Base-by-base conservation (phyloP, 1,140 invertebrate species). In the Ceratosolen fusciceps region DNA sequence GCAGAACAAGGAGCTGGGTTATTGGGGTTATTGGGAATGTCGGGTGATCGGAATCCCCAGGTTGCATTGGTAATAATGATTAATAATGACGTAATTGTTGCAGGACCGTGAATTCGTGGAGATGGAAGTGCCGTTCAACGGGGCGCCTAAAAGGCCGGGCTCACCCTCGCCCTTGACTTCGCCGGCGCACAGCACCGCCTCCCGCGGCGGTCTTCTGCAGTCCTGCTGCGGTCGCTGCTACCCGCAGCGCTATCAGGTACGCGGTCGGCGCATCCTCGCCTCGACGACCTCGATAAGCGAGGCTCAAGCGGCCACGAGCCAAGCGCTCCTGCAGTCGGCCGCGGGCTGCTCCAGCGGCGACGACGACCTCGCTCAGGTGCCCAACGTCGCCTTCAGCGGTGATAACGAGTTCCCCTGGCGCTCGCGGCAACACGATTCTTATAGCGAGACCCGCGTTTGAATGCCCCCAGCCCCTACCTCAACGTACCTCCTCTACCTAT, bases 51-150 rank as follows among this genome's bases (percentile, higher is more conserved):
- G n/a, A n/a, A n/a, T n/a, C n/a, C n/a, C n/a, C n/a, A n/a, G n/a
- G n/a, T n/a, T n/a, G 24, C 24, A 16, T 29, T 29, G 9, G 24
- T 29, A 8, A 21, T 21, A 58, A 10, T 12, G 24, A 8, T 58
- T 21, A 58, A 24, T 49, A 49, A 75, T 58, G 43, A n/a, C 12
- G n/a, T 68, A 10, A 21, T 4, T 85, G 83, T 90, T 91, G 60
- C 92, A 98, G 97, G 97, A 99, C 91, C 95, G 97, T 76, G 97
- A 98, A 91, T 98, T 98, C 91, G 96, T 98, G 78, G 97, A 98
- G 90, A 93, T 98, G 93, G 98, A 98, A 86, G 95, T 96, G 87
- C 96, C 97, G 16, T 98, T 93, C 91, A 98, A 98, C 89, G 97
- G 96, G 7, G 93, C 96, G 90, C 93, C 96, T 84, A 98, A 97